Evolutionary conservation across 2,113 vertebrate genomes (phyloP).

Genomic region (Aldabrachelys gigantea): DNA sequence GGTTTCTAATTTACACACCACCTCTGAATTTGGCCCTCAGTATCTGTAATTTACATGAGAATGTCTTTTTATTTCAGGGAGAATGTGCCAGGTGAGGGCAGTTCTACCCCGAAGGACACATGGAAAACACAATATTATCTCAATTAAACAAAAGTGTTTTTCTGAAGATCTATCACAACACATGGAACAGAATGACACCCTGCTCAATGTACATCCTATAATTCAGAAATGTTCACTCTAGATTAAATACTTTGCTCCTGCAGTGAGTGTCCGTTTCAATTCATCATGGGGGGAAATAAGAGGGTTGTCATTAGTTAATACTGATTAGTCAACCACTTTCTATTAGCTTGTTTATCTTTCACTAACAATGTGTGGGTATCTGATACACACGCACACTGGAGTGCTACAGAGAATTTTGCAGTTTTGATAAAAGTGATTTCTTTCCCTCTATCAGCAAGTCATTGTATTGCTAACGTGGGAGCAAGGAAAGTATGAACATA

Average conservation of each 20-base stretch:
- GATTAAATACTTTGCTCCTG: not conserved
- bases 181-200: slow-evolving; percentile 18
- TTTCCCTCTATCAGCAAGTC: not conserved
- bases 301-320: not conserved
- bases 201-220: not conserved
- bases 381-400: not conserved
- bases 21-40: slow-evolving; percentile 3
- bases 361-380: not conserved
- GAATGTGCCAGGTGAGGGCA: not conserved
- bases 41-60: not conserved
- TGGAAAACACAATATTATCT: slow-evolving; percentile 52
- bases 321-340: not conserved
- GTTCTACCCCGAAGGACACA: not conserved
- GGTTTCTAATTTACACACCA: not conserved
- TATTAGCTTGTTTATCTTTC: not conserved
- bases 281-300: not conserved
- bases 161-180: slow-evolving; percentile 9
- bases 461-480: not conserved
- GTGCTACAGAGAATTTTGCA: not conserved
- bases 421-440: not conserved
- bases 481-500: not conserved
- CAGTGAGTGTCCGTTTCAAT: not conserved
- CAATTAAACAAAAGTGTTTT: slow-evolving; percentile 44
- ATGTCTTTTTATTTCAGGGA: not conserved
- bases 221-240: not conserved